Conservation (phyloP, 2,888 invertebrate species). For the Oxyteleia sp. region DNA sequence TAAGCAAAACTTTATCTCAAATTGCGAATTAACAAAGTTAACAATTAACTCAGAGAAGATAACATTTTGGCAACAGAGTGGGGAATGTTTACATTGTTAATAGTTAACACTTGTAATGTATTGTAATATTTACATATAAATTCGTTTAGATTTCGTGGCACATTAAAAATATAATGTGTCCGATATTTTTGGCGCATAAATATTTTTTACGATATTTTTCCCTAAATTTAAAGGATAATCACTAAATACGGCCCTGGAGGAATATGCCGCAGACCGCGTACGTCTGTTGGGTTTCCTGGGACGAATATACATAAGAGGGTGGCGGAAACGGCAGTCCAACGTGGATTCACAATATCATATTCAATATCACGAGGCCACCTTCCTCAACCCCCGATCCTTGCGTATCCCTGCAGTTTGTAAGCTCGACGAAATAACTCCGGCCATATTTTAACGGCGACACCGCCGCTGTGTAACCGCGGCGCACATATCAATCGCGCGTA, state of each 20-base stretch:
- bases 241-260: constrained; percentile 36
- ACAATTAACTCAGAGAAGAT: too few species aligned
- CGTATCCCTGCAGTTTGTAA: constrained; percentile 68
- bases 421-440: constrained; percentile 81
- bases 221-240: neutral
- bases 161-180: too few species aligned
- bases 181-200: neutral
- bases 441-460: constrained; percentile 82
- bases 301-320: constrained; percentile 78
- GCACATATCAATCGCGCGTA: constrained; percentile 43
- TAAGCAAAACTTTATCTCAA: too few species aligned
- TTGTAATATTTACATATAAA: too few species aligned
- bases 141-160: neutral
- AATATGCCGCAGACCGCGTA: constrained; percentile 57
- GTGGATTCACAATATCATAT: constrained; percentile 84
- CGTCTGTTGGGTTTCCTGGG: constrained; percentile 62
- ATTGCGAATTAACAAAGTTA: too few species aligned
- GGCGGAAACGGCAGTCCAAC: constrained; percentile 79
- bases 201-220: neutral
- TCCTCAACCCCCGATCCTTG: constrained; percentile 48
- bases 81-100: too few species aligned
- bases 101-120: too few species aligned
- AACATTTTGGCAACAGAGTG: too few species aligned
- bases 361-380: constrained; percentile 82
- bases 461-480: constrained; percentile 53